Conservation (phyloP, 2,888 invertebrate species). For the Nebria salina region DNA sequence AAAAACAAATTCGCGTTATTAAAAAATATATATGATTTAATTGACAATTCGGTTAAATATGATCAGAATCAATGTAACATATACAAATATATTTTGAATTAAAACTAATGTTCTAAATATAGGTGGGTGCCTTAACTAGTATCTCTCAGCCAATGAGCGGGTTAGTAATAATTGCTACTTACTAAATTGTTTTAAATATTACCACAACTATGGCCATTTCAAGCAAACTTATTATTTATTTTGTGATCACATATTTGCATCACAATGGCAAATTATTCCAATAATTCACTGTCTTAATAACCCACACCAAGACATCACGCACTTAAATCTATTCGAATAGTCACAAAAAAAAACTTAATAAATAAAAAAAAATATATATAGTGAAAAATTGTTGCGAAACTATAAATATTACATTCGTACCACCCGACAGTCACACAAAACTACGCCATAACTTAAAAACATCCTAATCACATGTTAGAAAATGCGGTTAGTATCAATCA, state of each 20-base stretch:
- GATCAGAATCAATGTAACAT: neutral
- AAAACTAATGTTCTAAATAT: conserved; percentile 39
- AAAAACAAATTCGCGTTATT: conserved; percentile 33
- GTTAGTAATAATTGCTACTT: conserved; percentile 37
- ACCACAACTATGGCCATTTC: conserved; percentile 43
- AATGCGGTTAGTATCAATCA: conserved; percentile 4
- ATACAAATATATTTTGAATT: conserved; percentile 12
- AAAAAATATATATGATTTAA: conserved; percentile 39
- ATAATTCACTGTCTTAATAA: conserved; percentile 38
- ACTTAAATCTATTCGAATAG: conserved; percentile 7
- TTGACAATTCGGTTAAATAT: conserved; percentile 32
- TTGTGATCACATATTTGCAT: conserved; percentile 45
- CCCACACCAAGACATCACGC: conserved; percentile 38
- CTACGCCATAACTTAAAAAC: neutral
- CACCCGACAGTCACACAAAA: conserved; percentile 3
- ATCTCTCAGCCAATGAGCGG: conserved; percentile 38
- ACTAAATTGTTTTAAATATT: conserved; percentile 35
- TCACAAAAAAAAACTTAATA: conserved; percentile 17
- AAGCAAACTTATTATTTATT: conserved; percentile 29
- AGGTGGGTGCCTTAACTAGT: conserved; percentile 39
- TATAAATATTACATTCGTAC: conserved; percentile 18
- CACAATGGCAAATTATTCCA: conserved; percentile 43
- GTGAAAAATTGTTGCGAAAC: neutral
- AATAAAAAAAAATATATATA: neutral
- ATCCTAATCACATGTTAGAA: neutral